A percentile compares a stretch with the other conserved stretches of the same genome.
phyloP scores from a whole-genome alignment of 1,140 invertebrate species.

The Solenopsis fugax region DNA sequence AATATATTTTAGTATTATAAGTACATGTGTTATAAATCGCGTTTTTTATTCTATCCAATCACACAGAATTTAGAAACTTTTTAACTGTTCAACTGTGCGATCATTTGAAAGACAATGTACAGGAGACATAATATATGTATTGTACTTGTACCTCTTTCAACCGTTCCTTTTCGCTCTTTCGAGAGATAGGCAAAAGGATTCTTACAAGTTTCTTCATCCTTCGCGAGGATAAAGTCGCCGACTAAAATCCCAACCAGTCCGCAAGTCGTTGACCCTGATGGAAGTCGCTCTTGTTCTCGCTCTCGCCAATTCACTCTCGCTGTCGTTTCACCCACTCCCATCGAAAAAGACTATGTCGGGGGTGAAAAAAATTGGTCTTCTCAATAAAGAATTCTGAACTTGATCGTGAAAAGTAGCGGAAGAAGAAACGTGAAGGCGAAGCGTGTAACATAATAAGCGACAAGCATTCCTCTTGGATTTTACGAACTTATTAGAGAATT shows the following conservation, averaged over 20 bases:
- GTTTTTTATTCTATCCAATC: neutral
- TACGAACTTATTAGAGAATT: too few relatives aligned
- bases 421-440: neutral
- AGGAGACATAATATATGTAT: too few relatives aligned
- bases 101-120: constrained; percentile 11
- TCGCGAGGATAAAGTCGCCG: constrained; percentile 28
- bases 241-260: constrained; percentile 45
- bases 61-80: neutral
- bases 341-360: constrained; percentile 29
- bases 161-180: neutral
- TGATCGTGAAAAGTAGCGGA: constrained; percentile 32
- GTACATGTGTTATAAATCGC: neutral
- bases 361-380: neutral
- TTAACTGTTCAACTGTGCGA: neutral
- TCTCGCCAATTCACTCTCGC: constrained; percentile 62
- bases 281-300: constrained; percentile 23
- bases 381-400: constrained; percentile 39
- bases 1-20: constrained; percentile 1
- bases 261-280: constrained; percentile 56
- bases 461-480: constrained; percentile 13
- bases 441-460: neutral
- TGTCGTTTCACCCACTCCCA: constrained; percentile 48
- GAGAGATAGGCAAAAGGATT: neutral
- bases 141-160: neutral
- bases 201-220: constrained; percentile 5